Base-by-base conservation (phyloP, 2,113 vertebrate genomes). In the Panurus biarmicus region DNA sequence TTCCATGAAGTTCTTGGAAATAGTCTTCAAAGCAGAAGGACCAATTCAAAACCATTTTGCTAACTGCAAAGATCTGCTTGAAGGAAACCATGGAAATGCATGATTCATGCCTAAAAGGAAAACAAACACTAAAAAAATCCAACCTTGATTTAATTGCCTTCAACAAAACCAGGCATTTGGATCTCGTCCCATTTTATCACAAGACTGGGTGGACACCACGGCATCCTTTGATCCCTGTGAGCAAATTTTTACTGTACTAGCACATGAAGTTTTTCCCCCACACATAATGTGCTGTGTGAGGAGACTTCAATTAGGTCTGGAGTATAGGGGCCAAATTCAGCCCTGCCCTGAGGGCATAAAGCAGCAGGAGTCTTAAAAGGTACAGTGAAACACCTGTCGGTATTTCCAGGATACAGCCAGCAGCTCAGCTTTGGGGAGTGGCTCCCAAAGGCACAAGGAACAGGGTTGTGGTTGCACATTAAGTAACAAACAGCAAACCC, bases 21-120 rank as follows among this genome's bases (percentile, higher is more conserved):
- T 16, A 25, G 7, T n/a, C 60, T 92, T 66, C 71, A 66, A 94
- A 95, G 67, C 17, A 89, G 70, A 89, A 89, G 42, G 18, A 26
- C 31, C 29, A 33, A 23, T 44, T 66, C 35, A 51, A 86, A 79
- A 54, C 9, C 33, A 36, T 58, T 61, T 83, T 62, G 20, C 51
- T 80, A 40, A 90, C 26, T 54, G 20, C 74, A 90, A 76, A 85
- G 21, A 3, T 79, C 70, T 73, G 23, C 94, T 67, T 86, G 69
- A 80, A 86, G 19, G 47, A 88, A 76, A 71, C 24, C 23, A 79
- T 42, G 74, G 77, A 82, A 85, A 82, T 71, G 45, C 31, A 40
- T 85, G 19, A 78, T 64, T 94, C 4, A 7, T 64, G 67, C 11
- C 29, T 75, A 13, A 72, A 81, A 58, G 45, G 38, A 82, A 89